A percentile compares a stretch with the other conserved stretches of the same genome.
These are phyloP conservation scores for Melieria omissa DNA, from an alignment of 2,888 invertebrate species.

Conservation along the genomic window DNA sequence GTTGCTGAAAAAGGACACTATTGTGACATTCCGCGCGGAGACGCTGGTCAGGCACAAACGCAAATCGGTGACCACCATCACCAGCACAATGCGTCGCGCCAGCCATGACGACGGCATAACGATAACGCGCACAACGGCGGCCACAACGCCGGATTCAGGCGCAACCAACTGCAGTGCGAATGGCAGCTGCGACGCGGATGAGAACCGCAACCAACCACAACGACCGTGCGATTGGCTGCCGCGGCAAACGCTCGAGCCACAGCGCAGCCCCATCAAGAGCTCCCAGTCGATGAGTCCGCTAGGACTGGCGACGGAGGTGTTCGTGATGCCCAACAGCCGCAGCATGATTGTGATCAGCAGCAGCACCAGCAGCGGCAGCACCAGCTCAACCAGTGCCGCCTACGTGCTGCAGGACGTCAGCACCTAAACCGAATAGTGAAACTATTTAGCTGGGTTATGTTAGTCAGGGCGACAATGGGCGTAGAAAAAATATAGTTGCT, in stretches of 20 bases:
- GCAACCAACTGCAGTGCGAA: not conserved
- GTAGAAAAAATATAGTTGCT: no score
- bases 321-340: slow-evolving; percentile 62
- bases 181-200: not conserved
- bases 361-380: slow-evolving; percentile 37
- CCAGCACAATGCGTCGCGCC: slow-evolving; percentile 37
- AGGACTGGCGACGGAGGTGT: slow-evolving; percentile 52
- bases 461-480: no score
- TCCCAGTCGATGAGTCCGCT: slow-evolving; percentile 65
- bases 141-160: not conserved
- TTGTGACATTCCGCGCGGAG: slow-evolving; percentile 57
- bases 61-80: slow-evolving; percentile 50
- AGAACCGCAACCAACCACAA: slow-evolving; percentile 6
- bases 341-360: slow-evolving; percentile 61
- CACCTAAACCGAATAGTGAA: slow-evolving; percentile 37
- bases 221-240: slow-evolving; percentile 25
- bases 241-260: slow-evolving; percentile 48
- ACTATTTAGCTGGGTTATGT: no score
- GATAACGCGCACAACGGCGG: not conserved
- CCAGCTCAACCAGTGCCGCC: slow-evolving; percentile 23
- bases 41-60: slow-evolving; percentile 51
- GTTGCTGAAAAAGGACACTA: slow-evolving; percentile 55
- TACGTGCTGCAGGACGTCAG: slow-evolving; percentile 55
- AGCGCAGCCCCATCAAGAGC: slow-evolving; percentile 61
- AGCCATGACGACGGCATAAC: slow-evolving; percentile 45